Evolutionary conservation across 2,888 invertebrate species (phyloP).

Genomic region (Eledona agricola): DNA sequence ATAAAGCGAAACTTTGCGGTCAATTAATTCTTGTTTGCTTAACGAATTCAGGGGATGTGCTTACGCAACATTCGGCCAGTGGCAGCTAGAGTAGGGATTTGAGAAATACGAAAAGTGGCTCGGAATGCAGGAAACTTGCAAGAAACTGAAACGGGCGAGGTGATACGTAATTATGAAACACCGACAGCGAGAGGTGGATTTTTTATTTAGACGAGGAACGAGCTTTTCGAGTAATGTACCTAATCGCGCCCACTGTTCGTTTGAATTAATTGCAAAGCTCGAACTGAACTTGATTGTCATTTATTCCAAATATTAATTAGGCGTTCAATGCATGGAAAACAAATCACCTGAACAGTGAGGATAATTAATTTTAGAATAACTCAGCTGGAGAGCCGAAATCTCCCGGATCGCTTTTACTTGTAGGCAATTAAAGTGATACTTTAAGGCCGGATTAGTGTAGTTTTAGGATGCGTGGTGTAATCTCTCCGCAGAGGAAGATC

Average conservation of each 20-base stretch:
- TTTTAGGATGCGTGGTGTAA: slow-evolving; percentile 4
- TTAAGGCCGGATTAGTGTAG: slow-evolving; percentile 14
- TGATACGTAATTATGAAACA: too few relatives aligned
- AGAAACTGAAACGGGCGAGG: too few relatives aligned
- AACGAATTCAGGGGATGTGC: slow-evolving; percentile 7
- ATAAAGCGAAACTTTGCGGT: slow-evolving; percentile 15
- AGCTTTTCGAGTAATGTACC: too few relatives aligned
- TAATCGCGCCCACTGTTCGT: too few relatives aligned
- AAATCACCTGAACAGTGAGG: slow-evolving; percentile 6
- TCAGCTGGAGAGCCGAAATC: slow-evolving; percentile 8
- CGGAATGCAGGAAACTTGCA: too few relatives aligned
- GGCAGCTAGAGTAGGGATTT: too few relatives aligned
- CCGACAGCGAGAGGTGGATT: too few relatives aligned
- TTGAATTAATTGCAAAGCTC: too few relatives aligned
- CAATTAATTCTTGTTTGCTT: slow-evolving; percentile 14
- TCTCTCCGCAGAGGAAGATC: slow-evolving; percentile 1
- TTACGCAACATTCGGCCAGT: slow-evolving; percentile 6
- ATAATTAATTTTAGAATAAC: slow-evolving; percentile 19
- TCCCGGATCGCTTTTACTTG: slow-evolving; percentile 7
- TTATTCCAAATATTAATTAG: too few relatives aligned
- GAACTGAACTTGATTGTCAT: too few relatives aligned
- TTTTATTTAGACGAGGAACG: too few relatives aligned
- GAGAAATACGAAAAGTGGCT: too few relatives aligned
- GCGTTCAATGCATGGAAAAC: slow-evolving; percentile 3
- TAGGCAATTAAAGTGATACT: slow-evolving; percentile 20